Percentiles rank a stretch among this genome's conserved stretches.
These are phyloP conservation scores for Incurvaria masculella DNA, from an alignment of 2,888 invertebrate genomes.

Conservation along the genomic window DNA sequence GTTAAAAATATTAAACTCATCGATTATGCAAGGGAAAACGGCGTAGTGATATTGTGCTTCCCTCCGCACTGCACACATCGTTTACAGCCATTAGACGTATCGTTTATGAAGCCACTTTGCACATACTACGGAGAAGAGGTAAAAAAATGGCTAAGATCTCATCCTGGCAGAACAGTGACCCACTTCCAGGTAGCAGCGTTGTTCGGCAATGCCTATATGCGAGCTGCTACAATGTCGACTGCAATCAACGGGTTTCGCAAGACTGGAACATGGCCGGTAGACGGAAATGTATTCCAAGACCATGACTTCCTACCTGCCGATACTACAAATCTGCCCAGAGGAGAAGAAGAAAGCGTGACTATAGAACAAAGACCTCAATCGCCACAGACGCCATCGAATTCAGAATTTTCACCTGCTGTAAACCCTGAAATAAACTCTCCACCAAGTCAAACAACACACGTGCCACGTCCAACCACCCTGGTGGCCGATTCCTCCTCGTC, in stretches of 20 bases:
- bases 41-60: slow-evolving; percentile 23
- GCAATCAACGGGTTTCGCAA: slow-evolving; percentile 15
- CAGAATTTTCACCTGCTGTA: no score
- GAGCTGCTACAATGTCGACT: slow-evolving; percentile 17
- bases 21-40: slow-evolving; percentile 22
- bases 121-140: slow-evolving; percentile 22
- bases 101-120: slow-evolving; percentile 21
- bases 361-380: no score
- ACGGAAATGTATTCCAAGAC: slow-evolving; percentile 13
- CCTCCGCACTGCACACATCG: slow-evolving; percentile 25
- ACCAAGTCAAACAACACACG: no score
- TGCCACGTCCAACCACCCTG: no score
- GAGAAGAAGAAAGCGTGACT: no score
- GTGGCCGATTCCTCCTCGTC: no score
- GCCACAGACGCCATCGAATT: no score
- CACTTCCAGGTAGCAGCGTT: slow-evolving; percentile 20
- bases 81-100: slow-evolving; percentile 25
- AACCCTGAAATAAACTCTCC: no score
- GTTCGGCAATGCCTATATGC: slow-evolving; percentile 21
- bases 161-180: slow-evolving; percentile 22
- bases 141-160: slow-evolving; percentile 18
- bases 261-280: slow-evolving; percentile 13
- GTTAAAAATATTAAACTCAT: slow-evolving; percentile 18
- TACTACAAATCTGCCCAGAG: neutral
- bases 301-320: slow-evolving; percentile 14